phyloP scores from a whole-genome alignment of 2,113 vertebrate species.

The Leuciscus idus region DNA sequence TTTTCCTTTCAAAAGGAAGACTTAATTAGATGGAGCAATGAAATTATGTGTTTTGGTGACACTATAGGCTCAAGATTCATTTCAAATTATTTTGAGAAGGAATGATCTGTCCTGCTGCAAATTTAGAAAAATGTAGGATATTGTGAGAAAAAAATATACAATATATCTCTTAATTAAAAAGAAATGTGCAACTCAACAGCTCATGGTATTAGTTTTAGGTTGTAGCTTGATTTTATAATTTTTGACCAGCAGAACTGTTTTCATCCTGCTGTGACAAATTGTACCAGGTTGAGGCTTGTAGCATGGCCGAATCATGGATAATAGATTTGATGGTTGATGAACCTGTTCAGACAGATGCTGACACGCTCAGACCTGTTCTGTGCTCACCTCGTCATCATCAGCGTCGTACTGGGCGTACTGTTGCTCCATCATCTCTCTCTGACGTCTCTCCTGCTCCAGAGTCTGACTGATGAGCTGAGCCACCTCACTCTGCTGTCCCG shows the following conservation, averaged over 20 bases:
- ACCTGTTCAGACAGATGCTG: not conserved
- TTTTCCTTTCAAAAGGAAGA: not conserved
- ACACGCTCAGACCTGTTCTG: constrained; percentile 11
- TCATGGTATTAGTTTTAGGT: not conserved
- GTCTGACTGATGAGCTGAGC: constrained; percentile 97
- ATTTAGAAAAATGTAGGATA: not conserved
- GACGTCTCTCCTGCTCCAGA: constrained; percentile 92
- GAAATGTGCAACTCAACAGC: not conserved
- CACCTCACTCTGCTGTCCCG: constrained; percentile 97
- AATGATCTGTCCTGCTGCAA: not conserved
- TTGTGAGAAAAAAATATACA: not conserved
- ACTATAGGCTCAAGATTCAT: not conserved
- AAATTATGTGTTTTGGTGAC: not conserved
- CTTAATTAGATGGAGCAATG: not conserved
- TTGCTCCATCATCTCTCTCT: constrained; percentile 94
- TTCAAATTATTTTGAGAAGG: no score
- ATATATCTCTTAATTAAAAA: not conserved
- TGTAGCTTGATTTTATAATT: not conserved
- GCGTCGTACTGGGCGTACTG: constrained; percentile 96
- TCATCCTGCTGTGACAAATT: not conserved
- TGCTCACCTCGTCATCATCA: constrained; percentile 92
- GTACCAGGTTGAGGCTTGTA: constrained; percentile 29
- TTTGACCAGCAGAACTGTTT: constrained; percentile 7
- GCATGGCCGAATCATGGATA: constrained; percentile 4
- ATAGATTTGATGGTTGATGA: constrained; percentile 6